Evolutionary conservation across 2,113 vertebrate genomes (phyloP), one percentile per base, ranked within the genome.

Genomic region (Motacilla alba): DNA sequence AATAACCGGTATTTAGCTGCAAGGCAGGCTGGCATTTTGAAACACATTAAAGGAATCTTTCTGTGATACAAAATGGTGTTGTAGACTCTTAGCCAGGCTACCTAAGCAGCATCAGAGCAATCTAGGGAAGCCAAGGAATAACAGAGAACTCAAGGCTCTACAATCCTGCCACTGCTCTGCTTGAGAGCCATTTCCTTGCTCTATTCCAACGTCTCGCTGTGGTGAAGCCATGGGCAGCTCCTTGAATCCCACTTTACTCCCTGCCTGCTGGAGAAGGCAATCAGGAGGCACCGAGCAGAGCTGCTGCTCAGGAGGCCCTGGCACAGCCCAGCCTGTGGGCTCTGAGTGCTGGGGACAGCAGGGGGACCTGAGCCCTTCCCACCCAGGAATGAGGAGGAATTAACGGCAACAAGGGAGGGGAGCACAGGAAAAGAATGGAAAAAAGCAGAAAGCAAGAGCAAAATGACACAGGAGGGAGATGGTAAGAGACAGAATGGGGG

Each of bases 111-210:
- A 78, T 24, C 63, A 63, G 59, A 18, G 59, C 76, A 52, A 50
- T 27, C 60, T 26, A 52, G 43, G 37, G 43, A 87, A 67, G 39
- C 31, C 17, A 39, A 44, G 66, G 60, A 62, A 31, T 10, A 80
- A 60, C 11, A 76, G 50, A 90, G 56, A 93, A 64, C 31, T 55
- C 4, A 1, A 77, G 79, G 79, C 58, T 75, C 68, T 93, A 90
- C 83, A 94, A 86, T 37, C n/a, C 60, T 63, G 30, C 52, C 41
- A 26, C 49, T 41, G 63, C 85, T 81, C 92, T 90, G 75, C 79
- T 94, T 83, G 91, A 95, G 50, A 94, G 82, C 84, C 94, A 88
- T 93, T 96, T 95, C 6, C 0, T 50, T 66, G 67, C 78, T 93
- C 44, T 79, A 41, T 11, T 79, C 75, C 63, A 73, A 7, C 7